Evolutionary conservation across 2,888 invertebrate species (phyloP).

Genomic region (Morpho achilles): DNA sequence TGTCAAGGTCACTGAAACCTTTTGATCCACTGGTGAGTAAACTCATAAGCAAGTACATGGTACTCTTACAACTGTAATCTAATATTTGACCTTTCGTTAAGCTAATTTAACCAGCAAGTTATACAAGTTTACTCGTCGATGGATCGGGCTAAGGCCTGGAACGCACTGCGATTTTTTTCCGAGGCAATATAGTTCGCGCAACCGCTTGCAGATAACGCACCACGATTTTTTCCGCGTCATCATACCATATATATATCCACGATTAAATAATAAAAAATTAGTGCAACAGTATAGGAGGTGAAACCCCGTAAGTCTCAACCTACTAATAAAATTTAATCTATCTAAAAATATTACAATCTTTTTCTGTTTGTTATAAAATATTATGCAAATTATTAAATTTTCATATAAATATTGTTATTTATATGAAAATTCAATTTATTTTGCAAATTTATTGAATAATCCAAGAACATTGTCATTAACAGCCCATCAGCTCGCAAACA

Average conservation of each 20-base stretch:
- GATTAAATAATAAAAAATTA: background rate
- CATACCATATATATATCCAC: background rate
- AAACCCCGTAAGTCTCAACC: background rate
- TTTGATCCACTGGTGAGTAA: conserved; percentile 1
- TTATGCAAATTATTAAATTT: too few relatives aligned
- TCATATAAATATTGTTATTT: too few relatives aligned
- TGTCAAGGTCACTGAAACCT: background rate
- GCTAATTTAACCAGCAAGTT: too few relatives aligned
- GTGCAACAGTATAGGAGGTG: too few relatives aligned
- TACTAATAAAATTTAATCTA: too few relatives aligned
- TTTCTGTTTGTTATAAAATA: background rate
- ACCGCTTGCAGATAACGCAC: conserved; percentile 13
- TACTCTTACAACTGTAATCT: too few relatives aligned
- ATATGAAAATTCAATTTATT: background rate
- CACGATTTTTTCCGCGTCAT: conserved; percentile 14
- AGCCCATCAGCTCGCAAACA: too few relatives aligned
- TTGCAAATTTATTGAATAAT: background rate
- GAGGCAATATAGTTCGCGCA: conserved; percentile 7
- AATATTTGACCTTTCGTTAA: too few relatives aligned
- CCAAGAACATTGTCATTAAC: background rate
- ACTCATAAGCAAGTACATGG: background rate
- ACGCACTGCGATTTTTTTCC: conserved; percentile 16
- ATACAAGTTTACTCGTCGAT: conserved; percentile 2
- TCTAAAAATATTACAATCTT: too few relatives aligned
- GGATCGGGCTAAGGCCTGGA: conserved; percentile 8